Conservation (phyloP, 2,797 vertebrate species). For the Catamblyrhynchus diadema region DNA sequence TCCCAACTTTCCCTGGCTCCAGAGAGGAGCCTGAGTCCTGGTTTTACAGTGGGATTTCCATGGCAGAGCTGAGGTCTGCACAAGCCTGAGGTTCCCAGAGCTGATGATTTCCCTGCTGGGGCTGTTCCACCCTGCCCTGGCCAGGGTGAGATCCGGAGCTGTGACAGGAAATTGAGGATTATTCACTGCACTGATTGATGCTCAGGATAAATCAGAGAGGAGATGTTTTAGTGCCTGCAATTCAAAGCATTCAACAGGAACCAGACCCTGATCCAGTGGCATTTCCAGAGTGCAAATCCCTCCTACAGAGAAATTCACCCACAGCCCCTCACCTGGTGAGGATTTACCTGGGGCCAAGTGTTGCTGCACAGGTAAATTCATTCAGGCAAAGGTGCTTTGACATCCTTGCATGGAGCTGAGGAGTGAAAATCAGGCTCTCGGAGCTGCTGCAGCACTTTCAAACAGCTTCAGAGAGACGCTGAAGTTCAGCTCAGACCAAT, state of each 20-base stretch:
- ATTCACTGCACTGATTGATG: background rate
- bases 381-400: background rate
- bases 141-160: rapidly evolving
- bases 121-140: background rate
- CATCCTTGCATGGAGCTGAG: background rate
- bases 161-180: background rate
- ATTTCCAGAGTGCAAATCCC: rapidly evolving
- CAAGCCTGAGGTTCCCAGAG: background rate
- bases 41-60: background rate
- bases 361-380: background rate
- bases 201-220: background rate
- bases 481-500: background rate
- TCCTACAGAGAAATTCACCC: background rate
- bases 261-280: background rate
- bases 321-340: background rate
- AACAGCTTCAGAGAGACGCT: background rate
- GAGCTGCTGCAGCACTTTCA: background rate
- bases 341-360: background rate
- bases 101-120: background rate
- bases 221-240: background rate
- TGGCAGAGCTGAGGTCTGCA: background rate
- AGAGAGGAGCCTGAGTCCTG: background rate
- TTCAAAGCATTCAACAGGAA: rapidly evolving
- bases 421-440: background rate
- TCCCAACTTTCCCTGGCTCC: background rate